These are phyloP conservation scores for Macrotus californicus DNA, from an alignment of 2,113 vertebrate genomes.

Conservation along the genomic window DNA sequence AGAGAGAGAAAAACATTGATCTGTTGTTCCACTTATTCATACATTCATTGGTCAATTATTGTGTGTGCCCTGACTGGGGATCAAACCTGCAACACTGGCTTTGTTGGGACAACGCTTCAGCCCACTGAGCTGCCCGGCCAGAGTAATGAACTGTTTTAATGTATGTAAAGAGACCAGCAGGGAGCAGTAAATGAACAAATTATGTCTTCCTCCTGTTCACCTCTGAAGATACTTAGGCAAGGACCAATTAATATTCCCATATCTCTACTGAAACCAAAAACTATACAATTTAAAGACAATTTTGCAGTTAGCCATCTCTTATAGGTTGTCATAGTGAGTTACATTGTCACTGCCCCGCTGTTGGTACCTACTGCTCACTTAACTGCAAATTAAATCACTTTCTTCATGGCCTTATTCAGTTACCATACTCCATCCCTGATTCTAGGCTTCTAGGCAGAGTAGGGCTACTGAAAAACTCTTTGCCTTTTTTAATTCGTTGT, in stretches of 20 bases:
- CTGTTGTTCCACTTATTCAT: too few relatives aligned
- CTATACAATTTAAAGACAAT: constrained; percentile 25
- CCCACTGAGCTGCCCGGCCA: background rate
- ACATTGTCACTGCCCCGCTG: background rate
- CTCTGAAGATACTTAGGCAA: constrained; percentile 7
- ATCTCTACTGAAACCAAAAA: constrained; percentile 39
- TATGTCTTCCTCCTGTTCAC: background rate
- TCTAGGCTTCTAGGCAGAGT: background rate
- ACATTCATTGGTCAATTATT: too few relatives aligned
- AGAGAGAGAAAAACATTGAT: too few relatives aligned
- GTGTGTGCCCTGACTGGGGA: too few relatives aligned
- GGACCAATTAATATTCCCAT: constrained; percentile 32
- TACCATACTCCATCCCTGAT: background rate
- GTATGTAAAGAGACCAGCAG: constrained; percentile 39
- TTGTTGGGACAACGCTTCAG: too few relatives aligned
- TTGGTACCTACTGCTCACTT: background rate
- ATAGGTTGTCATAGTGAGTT: constrained; percentile 15
- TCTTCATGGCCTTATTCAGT: constrained; percentile 46
- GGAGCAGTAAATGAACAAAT: constrained; percentile 55
- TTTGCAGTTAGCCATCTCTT: background rate
- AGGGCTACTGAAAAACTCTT: background rate
- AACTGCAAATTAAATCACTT: constrained; percentile 54
- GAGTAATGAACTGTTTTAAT: constrained; percentile 50
- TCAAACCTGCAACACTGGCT: too few relatives aligned
- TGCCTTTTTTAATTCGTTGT: constrained; percentile 21